Evolutionary conservation across 2,797 vertebrate species (phyloP).

Genomic region (Lagorchestes hirsutus): DNA sequence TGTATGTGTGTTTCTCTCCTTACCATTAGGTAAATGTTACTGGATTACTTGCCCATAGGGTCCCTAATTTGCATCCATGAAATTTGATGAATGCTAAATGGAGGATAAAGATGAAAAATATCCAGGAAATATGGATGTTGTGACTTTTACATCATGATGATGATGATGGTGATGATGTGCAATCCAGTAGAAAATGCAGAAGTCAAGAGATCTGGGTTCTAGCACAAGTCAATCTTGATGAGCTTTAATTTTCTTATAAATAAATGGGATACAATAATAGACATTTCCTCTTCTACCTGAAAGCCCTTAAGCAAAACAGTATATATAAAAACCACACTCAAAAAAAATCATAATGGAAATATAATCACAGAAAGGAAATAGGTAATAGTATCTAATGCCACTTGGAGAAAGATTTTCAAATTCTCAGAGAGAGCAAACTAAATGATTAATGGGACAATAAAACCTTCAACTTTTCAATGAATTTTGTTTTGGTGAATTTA

Average conservation of each 20-base stretch:
- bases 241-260: slow-evolving; percentile 15
- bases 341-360: slow-evolving; percentile 39
- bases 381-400: not conserved
- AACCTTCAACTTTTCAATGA: not conserved
- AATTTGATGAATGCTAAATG: slow-evolving; percentile 5
- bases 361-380: not conserved
- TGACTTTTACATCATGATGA: slow-evolving; percentile 40
- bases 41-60: not conserved
- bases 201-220: slow-evolving; percentile 11
- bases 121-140: slow-evolving; percentile 31
- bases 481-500: not conserved
- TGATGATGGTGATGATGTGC: not conserved
- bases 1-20: not conserved
- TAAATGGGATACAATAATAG: slow-evolving; percentile 8
- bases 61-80: slow-evolving; percentile 45
- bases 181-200: slow-evolving; percentile 8
- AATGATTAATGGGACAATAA: slow-evolving; percentile 15
- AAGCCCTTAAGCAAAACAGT: slow-evolving; percentile 21
- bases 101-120: slow-evolving; percentile 32
- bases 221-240: slow-evolving; percentile 14
- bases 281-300: slow-evolving; percentile 16
- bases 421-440: slow-evolving; percentile 16
- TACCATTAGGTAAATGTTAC: slow-evolving; percentile 44
- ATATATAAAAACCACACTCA: not conserved
- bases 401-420: slow-evolving; percentile 14